Evolutionary conservation across 2,113 vertebrate genomes (phyloP), one percentile per base, ranked within the genome.

Genomic region (Scomber japonicus): DNA sequence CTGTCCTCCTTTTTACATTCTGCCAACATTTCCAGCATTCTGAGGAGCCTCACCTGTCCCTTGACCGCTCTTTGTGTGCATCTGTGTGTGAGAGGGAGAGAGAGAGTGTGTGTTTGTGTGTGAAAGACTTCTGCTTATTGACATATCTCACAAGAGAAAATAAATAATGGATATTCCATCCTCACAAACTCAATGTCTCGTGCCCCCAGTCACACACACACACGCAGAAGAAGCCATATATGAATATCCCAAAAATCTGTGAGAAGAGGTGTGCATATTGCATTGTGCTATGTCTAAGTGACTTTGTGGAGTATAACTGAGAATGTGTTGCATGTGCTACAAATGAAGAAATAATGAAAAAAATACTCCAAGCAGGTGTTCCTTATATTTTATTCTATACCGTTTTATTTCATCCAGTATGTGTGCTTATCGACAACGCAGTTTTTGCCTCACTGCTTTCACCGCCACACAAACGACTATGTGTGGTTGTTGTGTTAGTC

Each of bases 361-460:
- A 85, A 85, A 21, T 11, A 92, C 80, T 82, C 48, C 48, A 64
- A 68, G 30, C 53, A 82, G 59, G 60, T 81, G 57, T 90, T 85
- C 35, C 81, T 87, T 75, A 90, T 89, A 86, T 86, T 95, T 95
- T 94, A 94, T 95, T 95, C 89, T 84, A 92, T 94, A 94, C 71
- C 74, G 49, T 87, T 86, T 91, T 85, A 93, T 93, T 93, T 92
- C 81, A 94, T 94, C 93, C 92, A 94, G 91, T 91, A 91, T 75
- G 88, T 95, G 94, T 95, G 94, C 95, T 96, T 95, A 91, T 94
- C 76, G 65, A 93, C 89, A 92, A 87, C 88, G 74, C 81, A 59
- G 45, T 78, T 82, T 78, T 75, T 77, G 72, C 77, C 68, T 83
- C 78, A 56, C 66, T 85, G 76, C 62, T 77, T 84, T 85, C 64